Percentiles rank a stretch among this genome's conserved stretches.
Conservation (phyloP, 92 coral and sea anemone species). For the Blastomussa wellsi region DNA sequence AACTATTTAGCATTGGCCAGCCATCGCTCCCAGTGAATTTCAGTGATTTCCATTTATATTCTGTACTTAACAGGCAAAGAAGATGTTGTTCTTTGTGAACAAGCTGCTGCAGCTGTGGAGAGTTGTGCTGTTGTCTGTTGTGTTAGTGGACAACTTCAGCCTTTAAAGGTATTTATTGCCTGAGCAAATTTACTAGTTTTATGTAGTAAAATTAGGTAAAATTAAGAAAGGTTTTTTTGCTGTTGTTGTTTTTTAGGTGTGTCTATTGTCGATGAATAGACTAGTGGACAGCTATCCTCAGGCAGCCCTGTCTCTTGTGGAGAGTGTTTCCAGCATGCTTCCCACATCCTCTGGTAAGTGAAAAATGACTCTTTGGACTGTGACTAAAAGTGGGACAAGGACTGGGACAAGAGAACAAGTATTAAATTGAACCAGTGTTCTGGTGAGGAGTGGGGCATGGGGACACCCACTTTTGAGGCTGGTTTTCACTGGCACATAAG, state of each 20-base stretch:
- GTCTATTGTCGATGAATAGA: conserved; percentile 76
- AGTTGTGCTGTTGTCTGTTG: conserved; percentile 85
- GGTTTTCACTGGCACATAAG: no score
- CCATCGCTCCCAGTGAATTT: background rate
- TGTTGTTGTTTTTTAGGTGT: conserved; percentile 46
- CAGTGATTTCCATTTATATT: background rate
- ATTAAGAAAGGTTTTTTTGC: background rate
- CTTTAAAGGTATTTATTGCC: conserved; percentile 69
- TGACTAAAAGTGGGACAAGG: no score
- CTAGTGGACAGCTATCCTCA: conserved; percentile 70
- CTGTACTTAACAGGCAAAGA: conserved; percentile 42
- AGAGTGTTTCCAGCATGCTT: conserved; percentile 70
- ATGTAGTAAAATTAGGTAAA: no score
- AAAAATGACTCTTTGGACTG: background rate
- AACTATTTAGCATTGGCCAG: background rate
- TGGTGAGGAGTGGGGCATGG: no score
- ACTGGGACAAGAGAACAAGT: no score
- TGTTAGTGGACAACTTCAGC: conserved; percentile 65
- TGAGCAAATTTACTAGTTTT: background rate
- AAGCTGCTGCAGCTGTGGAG: conserved; percentile 78
- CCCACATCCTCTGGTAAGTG: conserved; percentile 74
- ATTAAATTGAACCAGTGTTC: no score
- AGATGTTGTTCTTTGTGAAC: conserved; percentile 68
- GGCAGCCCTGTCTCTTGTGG: conserved; percentile 64
- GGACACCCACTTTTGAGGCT: no score